Evolutionary conservation across 2,797 vertebrate species (phyloP), one percentile per base, ranked within the genome.

Genomic region (Halcyon badia): DNA sequence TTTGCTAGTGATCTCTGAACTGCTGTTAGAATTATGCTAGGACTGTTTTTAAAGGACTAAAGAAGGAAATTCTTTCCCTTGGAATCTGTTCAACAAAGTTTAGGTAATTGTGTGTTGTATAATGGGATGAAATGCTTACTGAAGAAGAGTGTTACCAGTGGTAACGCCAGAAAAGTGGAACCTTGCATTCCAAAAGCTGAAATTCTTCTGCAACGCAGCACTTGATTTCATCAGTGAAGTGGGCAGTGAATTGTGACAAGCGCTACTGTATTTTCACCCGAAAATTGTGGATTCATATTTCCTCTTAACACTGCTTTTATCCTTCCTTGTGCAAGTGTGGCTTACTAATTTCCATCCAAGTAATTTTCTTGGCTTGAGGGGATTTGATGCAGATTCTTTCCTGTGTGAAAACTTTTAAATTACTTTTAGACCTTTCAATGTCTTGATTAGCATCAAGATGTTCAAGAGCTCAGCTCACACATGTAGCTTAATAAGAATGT

Each of bases 171-270:
- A 52, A 16, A 62, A 68, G 21, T 19, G 13, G 37, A 30, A 68
- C 30, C 11, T 41, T 52, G 6, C 17, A 10, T 58, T 78, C 26
- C 44, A n/a, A 46, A 78, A 73, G 30, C 37, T 78, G 66, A 41
- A 62, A 22, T n/a, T 42, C 25, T 41, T 10, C 41, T 85, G 65
- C 31, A 37, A 12, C 2, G 0, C 33, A 46, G 30, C 49, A 5
- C 25, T 78, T 21, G 5, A 6, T 39, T 76, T 70, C 44, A 12
- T 42, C 10, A 11, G 57, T 19, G 57, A 46, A 71, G 64, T 3
- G 3, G n/a, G 3, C 11, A 1, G 31, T 51, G n/a, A 65, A 5
- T 21, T 17, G 13, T 33, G 4, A 3, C 30, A 16, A 1, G 30
- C 48, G 30, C 35, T 80, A 6, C 39, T 42, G 0, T n/a, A 9